phyloP scores from a whole-genome alignment of 2,113 vertebrate species.

The Elaphurus davidianus region DNA sequence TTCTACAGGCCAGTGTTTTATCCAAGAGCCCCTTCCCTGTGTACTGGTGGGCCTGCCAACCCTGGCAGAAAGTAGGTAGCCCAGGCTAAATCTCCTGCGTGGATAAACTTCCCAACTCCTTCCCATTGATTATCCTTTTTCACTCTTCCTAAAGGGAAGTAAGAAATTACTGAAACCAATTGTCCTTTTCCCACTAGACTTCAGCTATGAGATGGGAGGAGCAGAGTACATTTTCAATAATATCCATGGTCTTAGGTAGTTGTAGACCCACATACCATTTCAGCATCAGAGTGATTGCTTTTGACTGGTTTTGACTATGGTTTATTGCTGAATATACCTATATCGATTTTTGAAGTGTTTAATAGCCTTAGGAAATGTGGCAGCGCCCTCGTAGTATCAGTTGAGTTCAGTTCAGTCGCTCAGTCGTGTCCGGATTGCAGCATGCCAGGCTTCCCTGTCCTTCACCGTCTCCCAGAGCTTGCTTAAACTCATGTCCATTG shows the following conservation, averaged over 20 bases:
- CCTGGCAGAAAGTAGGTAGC: neutral
- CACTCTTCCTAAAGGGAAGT: constrained; percentile 38
- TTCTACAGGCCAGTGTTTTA: neutral
- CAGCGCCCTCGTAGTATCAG: neutral
- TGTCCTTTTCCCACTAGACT: neutral
- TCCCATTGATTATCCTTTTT: neutral
- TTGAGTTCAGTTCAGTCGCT: neutral
- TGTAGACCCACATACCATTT: neutral
- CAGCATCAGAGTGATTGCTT: neutral
- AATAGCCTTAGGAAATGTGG: neutral
- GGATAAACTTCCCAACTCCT: neutral
- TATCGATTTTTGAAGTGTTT: constrained; percentile 40
- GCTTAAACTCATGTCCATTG: neutral
- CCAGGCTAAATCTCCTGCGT: constrained; percentile 6
- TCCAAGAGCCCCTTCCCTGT: neutral
- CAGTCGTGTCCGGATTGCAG: neutral
- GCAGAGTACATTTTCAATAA: constrained; percentile 31
- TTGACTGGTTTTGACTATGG: constrained; percentile 5
- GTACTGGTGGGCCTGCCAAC: neutral
- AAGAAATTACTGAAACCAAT: neutral
- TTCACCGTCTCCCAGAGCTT: neutral
- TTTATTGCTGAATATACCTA: constrained; percentile 13
- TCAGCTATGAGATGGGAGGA: constrained; percentile 25
- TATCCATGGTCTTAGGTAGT: neutral
- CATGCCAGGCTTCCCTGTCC: neutral